These are phyloP conservation scores for Diarsia rubi DNA, from an alignment of 2,888 invertebrate species.

Conservation along the genomic window DNA sequence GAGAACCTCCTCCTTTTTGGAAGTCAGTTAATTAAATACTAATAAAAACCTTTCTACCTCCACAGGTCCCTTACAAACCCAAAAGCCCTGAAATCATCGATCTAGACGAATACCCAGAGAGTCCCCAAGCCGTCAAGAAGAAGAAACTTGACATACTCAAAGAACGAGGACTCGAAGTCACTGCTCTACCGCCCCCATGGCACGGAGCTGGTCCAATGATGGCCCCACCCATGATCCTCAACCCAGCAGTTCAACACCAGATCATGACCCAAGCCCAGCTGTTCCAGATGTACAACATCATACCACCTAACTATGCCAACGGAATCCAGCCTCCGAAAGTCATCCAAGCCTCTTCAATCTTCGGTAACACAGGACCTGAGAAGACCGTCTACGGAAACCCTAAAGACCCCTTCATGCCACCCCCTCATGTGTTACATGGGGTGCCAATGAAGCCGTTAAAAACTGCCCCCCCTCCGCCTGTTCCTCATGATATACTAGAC, in stretches of 20 bases:
- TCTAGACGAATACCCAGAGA: constrained; percentile 90
- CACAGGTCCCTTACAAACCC: constrained; percentile 91
- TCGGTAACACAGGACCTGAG: constrained; percentile 90
- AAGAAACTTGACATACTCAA: constrained; percentile 94
- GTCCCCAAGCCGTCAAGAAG: constrained; percentile 90
- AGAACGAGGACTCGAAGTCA: constrained; percentile 94
- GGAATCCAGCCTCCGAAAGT: constrained; percentile 89
- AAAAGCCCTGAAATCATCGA: constrained; percentile 93
- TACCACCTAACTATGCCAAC: constrained; percentile 79
- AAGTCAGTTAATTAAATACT: no score
- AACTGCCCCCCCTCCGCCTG: constrained; percentile 71
- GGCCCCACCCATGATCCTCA: constrained; percentile 75
- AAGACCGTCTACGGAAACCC: constrained; percentile 94
- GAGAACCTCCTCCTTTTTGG: no score
- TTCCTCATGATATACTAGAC: constrained; percentile 92
- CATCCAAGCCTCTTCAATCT: constrained; percentile 92
- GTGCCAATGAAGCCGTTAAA: constrained; percentile 80
- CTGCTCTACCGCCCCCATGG: constrained; percentile 90
- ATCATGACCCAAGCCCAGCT: constrained; percentile 88
- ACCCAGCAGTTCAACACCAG: constrained; percentile 85
- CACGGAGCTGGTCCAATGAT: constrained; percentile 65
- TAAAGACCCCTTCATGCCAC: constrained; percentile 92
- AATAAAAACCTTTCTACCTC: background rate
- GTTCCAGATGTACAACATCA: constrained; percentile 84
- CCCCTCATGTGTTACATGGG: constrained; percentile 88